Evolutionary conservation across 2,797 vertebrate genomes (phyloP), one percentile per base, ranked within the genome.

Genomic region (Anomalospiza imberbis): DNA sequence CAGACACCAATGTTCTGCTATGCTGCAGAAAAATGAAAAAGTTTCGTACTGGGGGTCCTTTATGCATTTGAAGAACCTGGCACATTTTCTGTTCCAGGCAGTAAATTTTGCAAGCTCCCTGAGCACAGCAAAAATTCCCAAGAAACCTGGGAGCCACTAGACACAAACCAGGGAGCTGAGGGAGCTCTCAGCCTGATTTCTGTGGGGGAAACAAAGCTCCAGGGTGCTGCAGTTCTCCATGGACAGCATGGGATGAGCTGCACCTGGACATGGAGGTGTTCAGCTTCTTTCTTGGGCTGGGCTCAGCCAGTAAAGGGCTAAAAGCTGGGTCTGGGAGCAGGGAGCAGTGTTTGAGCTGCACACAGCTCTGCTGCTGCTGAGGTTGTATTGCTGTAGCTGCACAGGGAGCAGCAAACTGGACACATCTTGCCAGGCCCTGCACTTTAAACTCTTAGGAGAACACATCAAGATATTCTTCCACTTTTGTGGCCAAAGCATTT

Each of bases 351-450:
- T 50, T 17, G 87, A 63, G 55, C 32, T 57, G 47, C 47, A 7
- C 15, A 3, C 12, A 22, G 73, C 77, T 70, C 48, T 2, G 14
- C 3, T 3, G 12, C 1, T 29, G 22, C 28, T 31, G 18, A 1
- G 12, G 12, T 6, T 77, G 21, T 36, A 0, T 42, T 50, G 66
- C 3, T 29, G 44, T 7, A 8, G 55, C 58, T 58, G 42, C 29
- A 5, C 36, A 10, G 54, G 68, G 32, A 36, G 36, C 70, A 73
- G 18, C 79, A 71, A 40, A 22, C 18, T n/a, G 22, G 12, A 5
- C 40, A 47, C 19, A n/a, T 28, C 53, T 85, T 66, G 74, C 58
- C 53, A 40, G 73, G 40, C 55, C 73, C 53, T 63, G 32, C 38
- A 50, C 6, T 38, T 77, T 21, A 7, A 63, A 38, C 11, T 25